Evolutionary conservation across 2,797 vertebrate genomes (phyloP), one percentile per base, ranked within the genome.

Genomic region (Gallinago stenura): DNA sequence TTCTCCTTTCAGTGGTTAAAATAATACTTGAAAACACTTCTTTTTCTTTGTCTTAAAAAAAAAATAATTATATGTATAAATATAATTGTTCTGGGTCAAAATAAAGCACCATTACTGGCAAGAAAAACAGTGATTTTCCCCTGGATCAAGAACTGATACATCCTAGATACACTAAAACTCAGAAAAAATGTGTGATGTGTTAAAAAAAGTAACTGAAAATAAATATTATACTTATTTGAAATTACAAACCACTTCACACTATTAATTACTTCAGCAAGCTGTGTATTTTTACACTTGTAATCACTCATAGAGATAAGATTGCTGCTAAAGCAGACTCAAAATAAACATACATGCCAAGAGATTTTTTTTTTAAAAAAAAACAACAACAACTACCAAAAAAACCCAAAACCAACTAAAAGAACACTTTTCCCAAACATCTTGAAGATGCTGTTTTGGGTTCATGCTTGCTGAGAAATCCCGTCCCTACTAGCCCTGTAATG

Each of bases 221-320:
- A 96, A 95, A 94, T 93, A 93, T 87, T 90, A 90, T 71, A 88
- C 76, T 92, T 90, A 64, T 58, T 82, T 84, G 64, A 94, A 95
- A 97, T 96, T 96, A 83, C 81, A 95, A 94, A 87, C 83, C 93
- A 90, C 91, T 96, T 97, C 92, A 95, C 70, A 69, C 66, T 93
- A 80, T 75, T 96, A 95, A 97, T 94, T 95, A 81, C 78, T 94
- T 89, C 43, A 87, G 80, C 81, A 89, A 96, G 92, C 66, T 73
- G 71, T 80, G 54, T 91, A 93, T 93, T 89, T 91, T 76, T 85
- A 91, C 79, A 95, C 83, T 91, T 93, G 86, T 71, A 97, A 95
- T 95, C 93, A 95, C 87, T 90, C 79, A 81, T 1, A 71, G 51
- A 91, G 60, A 94, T 87, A 83, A 89, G 58, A 91, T 72, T 57